Conservation (phyloP, 2,113 vertebrate species). For the Casuarius casuarius region DNA sequence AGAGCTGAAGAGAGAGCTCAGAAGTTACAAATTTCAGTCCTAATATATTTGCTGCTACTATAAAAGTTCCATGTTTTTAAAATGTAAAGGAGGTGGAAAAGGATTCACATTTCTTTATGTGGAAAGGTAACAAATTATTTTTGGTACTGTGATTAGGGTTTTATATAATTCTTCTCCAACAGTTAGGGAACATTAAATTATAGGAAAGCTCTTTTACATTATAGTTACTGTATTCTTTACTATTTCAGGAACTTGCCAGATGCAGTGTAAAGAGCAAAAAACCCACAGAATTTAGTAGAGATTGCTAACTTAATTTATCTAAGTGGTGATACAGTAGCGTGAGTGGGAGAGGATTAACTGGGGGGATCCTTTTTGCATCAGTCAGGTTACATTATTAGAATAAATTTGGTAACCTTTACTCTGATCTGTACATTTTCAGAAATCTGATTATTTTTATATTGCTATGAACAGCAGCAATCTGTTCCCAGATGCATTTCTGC, state of each 20-base stretch:
- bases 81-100: neutral
- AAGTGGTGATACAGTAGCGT: neutral
- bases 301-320: constrained; percentile 47
- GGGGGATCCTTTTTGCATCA: neutral
- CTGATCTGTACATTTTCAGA: neutral
- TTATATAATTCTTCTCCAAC: constrained; percentile 1
- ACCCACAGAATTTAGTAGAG: neutral
- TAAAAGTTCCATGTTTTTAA: neutral
- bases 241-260: constrained; percentile 52
- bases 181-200: neutral
- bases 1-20: neutral
- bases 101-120: neutral
- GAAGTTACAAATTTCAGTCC: neutral
- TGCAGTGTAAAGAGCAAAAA: neutral
- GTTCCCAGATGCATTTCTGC: neutral
- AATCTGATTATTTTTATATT: neutral
- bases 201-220: neutral
- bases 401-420: neutral
- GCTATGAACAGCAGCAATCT: neutral
- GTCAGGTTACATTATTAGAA: constrained; percentile 34
- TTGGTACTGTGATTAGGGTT: neutral
- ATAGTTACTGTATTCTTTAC: constrained; percentile 13
- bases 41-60: neutral
- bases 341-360: constrained; percentile 33
- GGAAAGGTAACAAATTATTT: neutral